phyloP scores from a whole-genome alignment of 2,113 vertebrate genomes.

The Elachura formosa region DNA sequence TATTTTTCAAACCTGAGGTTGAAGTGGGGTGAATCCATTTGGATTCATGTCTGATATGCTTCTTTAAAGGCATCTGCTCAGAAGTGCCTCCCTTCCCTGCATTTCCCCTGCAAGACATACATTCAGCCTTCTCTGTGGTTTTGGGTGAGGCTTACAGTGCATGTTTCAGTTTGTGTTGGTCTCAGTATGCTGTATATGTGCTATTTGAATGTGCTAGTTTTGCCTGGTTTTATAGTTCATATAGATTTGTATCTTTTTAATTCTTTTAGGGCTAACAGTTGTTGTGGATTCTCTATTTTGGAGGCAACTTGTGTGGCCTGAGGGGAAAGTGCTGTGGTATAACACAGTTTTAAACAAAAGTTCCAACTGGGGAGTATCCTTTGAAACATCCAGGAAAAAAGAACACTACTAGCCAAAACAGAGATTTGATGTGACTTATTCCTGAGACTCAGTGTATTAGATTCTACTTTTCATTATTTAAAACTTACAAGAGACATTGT shows the following conservation, averaged over 20 bases:
- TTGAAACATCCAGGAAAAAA: not conserved
- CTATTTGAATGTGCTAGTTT: not conserved
- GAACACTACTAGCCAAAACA: not conserved
- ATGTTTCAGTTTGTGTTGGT: not conserved
- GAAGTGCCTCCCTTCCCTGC: not conserved
- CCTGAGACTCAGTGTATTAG: not conserved
- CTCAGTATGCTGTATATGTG: not conserved
- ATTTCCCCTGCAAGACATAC: not conserved
- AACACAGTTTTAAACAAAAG: constrained; percentile 93
- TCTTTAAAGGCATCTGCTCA: not conserved
- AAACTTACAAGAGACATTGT: not conserved
- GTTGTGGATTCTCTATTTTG: constrained; percentile 88
- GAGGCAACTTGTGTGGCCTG: constrained; percentile 87
- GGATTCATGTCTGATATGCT: not conserved
- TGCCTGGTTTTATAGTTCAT: not conserved
- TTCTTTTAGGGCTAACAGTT: constrained; percentile 81
- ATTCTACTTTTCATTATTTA: not conserved
- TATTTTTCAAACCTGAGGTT: not conserved
- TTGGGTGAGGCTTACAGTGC: not conserved
- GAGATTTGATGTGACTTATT: not conserved
- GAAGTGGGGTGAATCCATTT: not conserved
- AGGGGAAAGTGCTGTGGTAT: constrained; percentile 94
- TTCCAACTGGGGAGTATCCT: constrained; percentile 98
- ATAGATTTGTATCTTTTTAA: not conserved
- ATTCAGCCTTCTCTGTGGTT: not conserved